Conservation (phyloP, 1,140 invertebrate species). For the Neoseiulus cucumeris region DNA sequence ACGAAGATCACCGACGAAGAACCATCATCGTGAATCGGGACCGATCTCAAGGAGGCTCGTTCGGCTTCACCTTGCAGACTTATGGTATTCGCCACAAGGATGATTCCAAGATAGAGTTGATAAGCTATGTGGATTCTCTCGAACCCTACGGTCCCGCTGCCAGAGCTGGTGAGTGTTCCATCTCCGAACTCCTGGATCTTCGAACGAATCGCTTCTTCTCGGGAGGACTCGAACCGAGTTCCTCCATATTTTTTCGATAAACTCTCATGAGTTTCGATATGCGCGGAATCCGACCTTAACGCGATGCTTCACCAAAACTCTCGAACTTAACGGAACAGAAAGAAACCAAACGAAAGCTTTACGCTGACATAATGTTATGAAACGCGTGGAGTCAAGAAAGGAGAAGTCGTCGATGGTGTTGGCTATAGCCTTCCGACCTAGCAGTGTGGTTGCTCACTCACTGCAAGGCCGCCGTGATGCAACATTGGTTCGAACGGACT, state of each 20-base stretch:
- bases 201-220: neutral
- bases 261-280: neutral
- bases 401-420: too few relatives aligned
- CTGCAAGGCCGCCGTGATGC: too few relatives aligned
- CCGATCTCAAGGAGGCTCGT: conserved; percentile 49
- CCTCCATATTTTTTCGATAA: neutral
- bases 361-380: too few relatives aligned
- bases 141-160: conserved; percentile 72
- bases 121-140: conserved; percentile 89
- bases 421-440: too few relatives aligned
- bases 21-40: conserved; percentile 63
- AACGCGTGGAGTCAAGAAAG: too few relatives aligned
- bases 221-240: neutral
- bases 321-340: too few relatives aligned
- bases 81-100: conserved; percentile 86
- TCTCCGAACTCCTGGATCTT: conserved; percentile 29
- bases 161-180: conserved; percentile 54
- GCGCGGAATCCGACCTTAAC: too few relatives aligned
- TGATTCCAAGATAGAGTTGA: conserved; percentile 71
- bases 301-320: too few relatives aligned
- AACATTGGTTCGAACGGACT: too few relatives aligned
- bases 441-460: too few relatives aligned
- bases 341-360: too few relatives aligned
- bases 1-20: conserved; percentile 55
- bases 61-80: conserved; percentile 79